Evolutionary conservation across 2,797 vertebrate genomes (phyloP), one percentile per base, ranked within the genome.

Genomic region (Nannoperca australis): DNA sequence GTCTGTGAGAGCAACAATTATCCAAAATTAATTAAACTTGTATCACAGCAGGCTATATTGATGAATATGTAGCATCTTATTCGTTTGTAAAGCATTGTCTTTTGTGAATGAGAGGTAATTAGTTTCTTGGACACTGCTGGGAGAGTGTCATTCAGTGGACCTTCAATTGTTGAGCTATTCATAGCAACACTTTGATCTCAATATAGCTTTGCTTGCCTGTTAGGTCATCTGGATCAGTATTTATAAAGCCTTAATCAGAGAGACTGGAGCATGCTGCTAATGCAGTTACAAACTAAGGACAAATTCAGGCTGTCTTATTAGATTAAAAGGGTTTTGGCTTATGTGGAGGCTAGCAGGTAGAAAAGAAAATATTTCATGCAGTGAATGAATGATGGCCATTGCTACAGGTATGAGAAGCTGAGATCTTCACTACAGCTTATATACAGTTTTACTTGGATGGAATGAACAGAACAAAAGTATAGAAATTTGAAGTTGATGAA

Each of bases 161-260:
- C 84, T 88, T 90, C 83, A 81, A 51, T 64, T 71, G 77, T 44
- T 50, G 70, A 79, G 83, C 88, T 95, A 91, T 95, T 94, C 82
- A 91, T 92, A 91, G 91, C 55, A 55, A 79, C 86, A 81, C 83
- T 81, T 77, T 71, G 79, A 67, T 88, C 87, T 92, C 86, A 90
- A 90, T 88, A 92, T 91, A 94, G 87, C 72, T 70, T 85, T 73
- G 86, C 70, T 49, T 49, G 66, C 63, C 70, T 78, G 76, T 81
- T 78, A 68, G 90, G 87, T 91, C 68, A 54, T 77, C 77, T 81
- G 78, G 91, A 84, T 91, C 87, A 92, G 56, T 63, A 68, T 90
- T 88, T 83, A 78, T 70, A 82, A 79, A 83, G 58, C 76, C 53
- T 76, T 78, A 85, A 87, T 88, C 70, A 71, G 73, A 76, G 64